A percentile compares a stretch with the other conserved stretches of the same genome.
Conservation (phyloP, 2,113 vertebrate species). For the Lota lota region DNA sequence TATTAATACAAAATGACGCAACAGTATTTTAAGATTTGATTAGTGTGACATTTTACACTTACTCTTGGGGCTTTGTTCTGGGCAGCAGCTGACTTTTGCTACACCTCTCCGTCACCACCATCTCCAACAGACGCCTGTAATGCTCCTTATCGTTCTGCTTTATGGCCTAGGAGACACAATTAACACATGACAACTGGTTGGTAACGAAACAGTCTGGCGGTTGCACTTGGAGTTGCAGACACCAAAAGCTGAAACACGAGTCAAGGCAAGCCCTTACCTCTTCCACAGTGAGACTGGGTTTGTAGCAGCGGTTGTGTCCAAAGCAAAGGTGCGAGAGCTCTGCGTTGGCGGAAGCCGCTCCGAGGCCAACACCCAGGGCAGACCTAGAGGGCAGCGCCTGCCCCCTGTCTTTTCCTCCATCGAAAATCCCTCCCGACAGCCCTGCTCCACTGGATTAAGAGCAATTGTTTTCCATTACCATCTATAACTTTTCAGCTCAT, state of each 20-base stretch:
- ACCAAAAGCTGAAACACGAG: not conserved
- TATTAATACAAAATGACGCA: too few relatives aligned
- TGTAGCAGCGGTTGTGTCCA: constrained; percentile 59
- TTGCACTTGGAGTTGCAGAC: too few relatives aligned
- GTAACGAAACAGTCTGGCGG: too few relatives aligned
- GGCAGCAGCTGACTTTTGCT: constrained; percentile 71
- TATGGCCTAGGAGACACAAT: constrained; percentile 52
- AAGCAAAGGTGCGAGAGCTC: constrained; percentile 38
- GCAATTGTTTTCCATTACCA: too few relatives aligned
- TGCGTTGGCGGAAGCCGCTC: constrained; percentile 6
- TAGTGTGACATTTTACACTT: constrained; percentile 21
- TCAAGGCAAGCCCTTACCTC: constrained; percentile 52
- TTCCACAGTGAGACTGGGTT: constrained; percentile 72
- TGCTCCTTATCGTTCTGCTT: constrained; percentile 73
- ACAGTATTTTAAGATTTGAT: too few relatives aligned
- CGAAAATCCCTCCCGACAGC: constrained; percentile 44
- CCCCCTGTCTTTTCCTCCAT: constrained; percentile 52
- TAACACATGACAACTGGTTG: not conserved
- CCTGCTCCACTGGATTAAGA: constrained; percentile 40
- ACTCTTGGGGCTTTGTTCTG: constrained; percentile 70
- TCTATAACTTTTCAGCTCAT: too few relatives aligned
- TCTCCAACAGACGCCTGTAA: constrained; percentile 72
- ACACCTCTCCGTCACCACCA: constrained; percentile 74
- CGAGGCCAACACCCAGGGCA: constrained; percentile 26
- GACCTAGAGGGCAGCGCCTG: constrained; percentile 62